Evolutionary conservation across 2,797 vertebrate genomes (phyloP), one percentile per base, ranked within the genome.

Genomic region (Merluccius polli): DNA sequence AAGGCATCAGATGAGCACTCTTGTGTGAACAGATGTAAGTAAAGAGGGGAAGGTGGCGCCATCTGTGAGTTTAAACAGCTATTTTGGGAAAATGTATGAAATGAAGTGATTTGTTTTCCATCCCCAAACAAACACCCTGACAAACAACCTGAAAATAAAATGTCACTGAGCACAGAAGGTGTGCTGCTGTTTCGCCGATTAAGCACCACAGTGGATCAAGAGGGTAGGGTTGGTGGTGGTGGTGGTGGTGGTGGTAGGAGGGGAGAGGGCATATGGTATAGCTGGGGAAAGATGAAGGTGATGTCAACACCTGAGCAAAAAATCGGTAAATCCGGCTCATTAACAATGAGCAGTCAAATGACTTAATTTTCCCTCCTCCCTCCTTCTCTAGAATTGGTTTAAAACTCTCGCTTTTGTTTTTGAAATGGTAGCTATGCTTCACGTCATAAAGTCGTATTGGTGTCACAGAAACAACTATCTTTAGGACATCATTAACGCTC

Each of bases 11-110:
- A 59, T 86, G 74, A 84, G 77, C 7, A 74, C 78, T 74, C 77
- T 72, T 71, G 13, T 81, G 79, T 81, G 76, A 77, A 74, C 75
- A 78, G 77, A 13, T 68, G 72, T 69, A 21, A 80, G 78, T 59
- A 59, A 59, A 59, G 16, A n/a, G 52, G 16, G 52, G 21, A 52
- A 48, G 44, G 44, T 48, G 52, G 11, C 21, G 16, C 21, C 52
- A 59, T 59, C 7, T 59, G 52, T 24, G 16, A n/a, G 52, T 59
- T 59, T n/a, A n/a, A n/a, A 59, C 52, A n/a, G 18, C 18, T n/a
- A n/a, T 59, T n/a, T 24, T 59, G 52, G 44, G 44, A 21, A 52
- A 4, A 52, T 16, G 1, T 18, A 52, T 52, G 44, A 52, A 52
- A 52, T 52, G 1, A 52, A 21, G 18, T 52, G 16, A 21, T 52